Conservation (phyloP, 2,113 vertebrate species). For the Xiphophorus hellerii region DNA sequence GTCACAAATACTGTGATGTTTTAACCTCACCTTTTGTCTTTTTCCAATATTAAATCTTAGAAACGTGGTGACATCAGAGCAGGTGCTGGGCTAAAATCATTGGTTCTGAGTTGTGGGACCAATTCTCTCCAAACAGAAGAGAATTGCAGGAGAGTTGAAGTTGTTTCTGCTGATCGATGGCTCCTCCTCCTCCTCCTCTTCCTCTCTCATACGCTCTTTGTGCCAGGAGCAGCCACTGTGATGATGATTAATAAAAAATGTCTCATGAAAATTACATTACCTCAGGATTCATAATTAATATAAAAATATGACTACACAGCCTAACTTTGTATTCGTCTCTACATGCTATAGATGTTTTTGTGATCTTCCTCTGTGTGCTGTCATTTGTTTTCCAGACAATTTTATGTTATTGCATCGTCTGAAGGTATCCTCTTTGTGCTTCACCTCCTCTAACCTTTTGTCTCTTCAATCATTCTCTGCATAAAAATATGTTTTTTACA, state of each 20-base stretch:
- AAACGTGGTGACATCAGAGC: neutral
- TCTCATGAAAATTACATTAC: constrained; percentile 70
- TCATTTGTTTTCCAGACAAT: neutral
- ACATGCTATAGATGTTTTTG: constrained; percentile 8
- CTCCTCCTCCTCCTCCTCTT: neutral
- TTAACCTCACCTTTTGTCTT: neutral
- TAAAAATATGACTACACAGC: constrained; percentile 33
- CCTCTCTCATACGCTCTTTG: constrained; percentile 30
- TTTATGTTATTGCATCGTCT: constrained; percentile 27
- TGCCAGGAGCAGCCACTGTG: constrained; percentile 43
- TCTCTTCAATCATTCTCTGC: neutral
- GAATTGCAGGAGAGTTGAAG: neutral
- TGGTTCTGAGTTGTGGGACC: neutral
- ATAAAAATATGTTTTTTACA: neutral
- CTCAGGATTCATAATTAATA: constrained; percentile 72
- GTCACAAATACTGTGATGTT: neutral
- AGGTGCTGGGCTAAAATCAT: neutral
- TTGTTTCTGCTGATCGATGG: neutral
- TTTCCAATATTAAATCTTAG: neutral
- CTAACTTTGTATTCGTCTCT: constrained; percentile 14
- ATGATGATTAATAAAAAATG: constrained; percentile 71
- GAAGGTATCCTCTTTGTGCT: constrained; percentile 27
- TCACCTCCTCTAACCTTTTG: constrained; percentile 12
- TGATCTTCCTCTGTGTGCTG: neutral
- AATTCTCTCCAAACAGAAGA: too few species aligned